Percentiles rank a stretch among this genome's conserved stretches.
Conservation (phyloP, 23 tunicate genomes). For the Diplosoma virens region DNA sequence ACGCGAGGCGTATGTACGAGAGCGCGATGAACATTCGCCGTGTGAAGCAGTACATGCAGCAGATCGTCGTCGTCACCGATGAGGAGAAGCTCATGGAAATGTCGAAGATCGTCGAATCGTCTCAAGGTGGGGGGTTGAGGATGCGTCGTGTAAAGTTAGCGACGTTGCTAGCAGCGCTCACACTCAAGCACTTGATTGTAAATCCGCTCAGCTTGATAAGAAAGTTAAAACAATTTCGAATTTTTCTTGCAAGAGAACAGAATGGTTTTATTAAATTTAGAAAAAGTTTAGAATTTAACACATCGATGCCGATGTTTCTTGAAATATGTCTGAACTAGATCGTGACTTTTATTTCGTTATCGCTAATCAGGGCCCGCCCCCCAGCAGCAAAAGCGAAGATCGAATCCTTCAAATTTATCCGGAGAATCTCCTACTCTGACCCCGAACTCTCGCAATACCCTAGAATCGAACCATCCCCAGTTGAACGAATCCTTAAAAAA, state of each 20-base stretch:
- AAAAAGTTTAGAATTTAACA: no score
- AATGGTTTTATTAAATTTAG: no score
- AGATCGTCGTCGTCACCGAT: constrained; percentile 52
- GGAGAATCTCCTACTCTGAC: constrained; percentile 89
- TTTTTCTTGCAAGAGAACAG: no score
- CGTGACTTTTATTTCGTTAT: no score
- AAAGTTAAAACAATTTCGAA: no score
- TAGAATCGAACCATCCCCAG: constrained; percentile 54
- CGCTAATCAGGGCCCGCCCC: no score
- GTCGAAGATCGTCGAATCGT: constrained; percentile 77
- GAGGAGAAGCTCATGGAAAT: constrained; percentile 87
- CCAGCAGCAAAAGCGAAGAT: no score
- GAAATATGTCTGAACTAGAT: no score
- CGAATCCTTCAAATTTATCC: no score
- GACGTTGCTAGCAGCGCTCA: neutral
- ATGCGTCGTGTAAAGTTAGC: neutral
- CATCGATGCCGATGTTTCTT: no score
- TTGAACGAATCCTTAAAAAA: constrained; percentile 36
- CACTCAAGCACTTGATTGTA: no score
- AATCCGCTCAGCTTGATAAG: no score
- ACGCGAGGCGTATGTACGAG: constrained; percentile 87
- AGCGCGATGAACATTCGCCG: constrained; percentile 68
- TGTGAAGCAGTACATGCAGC: constrained; percentile 83
- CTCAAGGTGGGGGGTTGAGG: neutral
- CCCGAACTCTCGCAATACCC: constrained; percentile 41